phyloP scores from a whole-genome alignment of 2,113 vertebrate genomes.

The Noctilio leporinus region DNA sequence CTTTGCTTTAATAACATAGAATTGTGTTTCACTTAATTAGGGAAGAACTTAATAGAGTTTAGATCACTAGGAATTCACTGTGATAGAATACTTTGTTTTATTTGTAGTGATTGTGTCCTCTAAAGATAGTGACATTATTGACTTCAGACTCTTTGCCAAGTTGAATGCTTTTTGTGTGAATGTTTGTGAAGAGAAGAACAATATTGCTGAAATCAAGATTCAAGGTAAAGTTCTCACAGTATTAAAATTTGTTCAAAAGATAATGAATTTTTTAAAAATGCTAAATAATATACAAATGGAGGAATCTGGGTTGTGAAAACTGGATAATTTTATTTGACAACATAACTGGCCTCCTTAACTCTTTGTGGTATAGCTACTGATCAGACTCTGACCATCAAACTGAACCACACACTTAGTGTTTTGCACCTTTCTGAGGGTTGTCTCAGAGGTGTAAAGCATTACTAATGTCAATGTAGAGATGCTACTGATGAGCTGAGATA shows the following conservation, averaged over 20 bases:
- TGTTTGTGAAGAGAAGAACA: slow-evolving; percentile 87
- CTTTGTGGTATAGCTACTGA: not conserved
- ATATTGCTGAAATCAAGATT: slow-evolving; percentile 93
- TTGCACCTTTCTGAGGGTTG: not conserved
- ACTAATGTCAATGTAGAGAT: not conserved
- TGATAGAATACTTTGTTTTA: slow-evolving; percentile 41
- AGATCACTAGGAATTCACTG: not conserved
- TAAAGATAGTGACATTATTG: slow-evolving; percentile 83
- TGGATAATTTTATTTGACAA: not conserved
- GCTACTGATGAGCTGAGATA: not conserved
- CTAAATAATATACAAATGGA: not conserved
- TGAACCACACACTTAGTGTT: not conserved
- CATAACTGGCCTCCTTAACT: not conserved
- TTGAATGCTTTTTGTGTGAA: slow-evolving; percentile 89
- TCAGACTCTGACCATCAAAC: not conserved
- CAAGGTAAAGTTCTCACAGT: slow-evolving; percentile 82
- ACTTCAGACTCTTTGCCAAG: slow-evolving; percentile 89
- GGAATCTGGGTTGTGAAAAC: not conserved
- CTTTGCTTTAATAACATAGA: not conserved
- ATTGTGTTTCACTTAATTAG: not conserved
- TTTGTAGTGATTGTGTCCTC: slow-evolving; percentile 76
- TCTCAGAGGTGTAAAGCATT: not conserved
- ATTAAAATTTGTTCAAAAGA: not conserved
- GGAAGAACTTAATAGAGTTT: not conserved
- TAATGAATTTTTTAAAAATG: not conserved